These are phyloP conservation scores for Lucifuga dentata DNA, from an alignment of 2,113 vertebrate species.

Conservation along the genomic window DNA sequence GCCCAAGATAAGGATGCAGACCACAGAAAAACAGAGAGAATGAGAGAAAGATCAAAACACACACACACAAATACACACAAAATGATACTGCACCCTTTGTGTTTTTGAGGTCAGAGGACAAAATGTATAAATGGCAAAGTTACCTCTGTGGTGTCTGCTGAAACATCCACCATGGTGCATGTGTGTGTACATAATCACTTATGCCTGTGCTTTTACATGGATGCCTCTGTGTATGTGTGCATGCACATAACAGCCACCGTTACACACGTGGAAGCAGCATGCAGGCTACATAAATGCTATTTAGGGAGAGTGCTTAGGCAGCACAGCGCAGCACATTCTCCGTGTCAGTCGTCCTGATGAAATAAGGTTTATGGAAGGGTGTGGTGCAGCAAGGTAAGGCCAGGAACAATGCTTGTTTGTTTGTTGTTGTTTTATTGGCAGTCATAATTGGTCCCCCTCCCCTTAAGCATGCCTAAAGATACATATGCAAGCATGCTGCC, in stretches of 20 bases:
- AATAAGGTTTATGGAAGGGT: constrained; percentile 75
- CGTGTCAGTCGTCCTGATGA: constrained; percentile 69
- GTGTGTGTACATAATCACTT: constrained; percentile 8
- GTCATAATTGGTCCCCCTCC: constrained; percentile 79
- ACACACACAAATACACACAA: constrained; percentile 13
- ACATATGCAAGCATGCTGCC: constrained; percentile 47
- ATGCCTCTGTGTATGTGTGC: constrained; percentile 19
- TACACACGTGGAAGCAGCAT: constrained; percentile 54
- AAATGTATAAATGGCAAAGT: constrained; percentile 46
- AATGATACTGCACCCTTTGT: constrained; percentile 50
- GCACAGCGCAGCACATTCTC: constrained; percentile 83
- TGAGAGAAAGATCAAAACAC: neutral
- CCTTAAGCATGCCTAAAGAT: constrained; percentile 64
- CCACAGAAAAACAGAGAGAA: neutral
- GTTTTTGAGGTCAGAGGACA: constrained; percentile 58
- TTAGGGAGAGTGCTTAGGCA: constrained; percentile 80
- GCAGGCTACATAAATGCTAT: constrained; percentile 66
- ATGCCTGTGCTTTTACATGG: constrained; percentile 26
- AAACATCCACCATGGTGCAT: constrained; percentile 12
- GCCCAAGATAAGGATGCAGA: too few species aligned
- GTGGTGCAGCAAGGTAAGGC: constrained; percentile 79
- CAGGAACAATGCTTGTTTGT: constrained; percentile 80
- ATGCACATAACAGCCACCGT: constrained; percentile 35
- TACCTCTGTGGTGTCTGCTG: constrained; percentile 40
- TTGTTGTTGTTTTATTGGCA: constrained; percentile 83